These are phyloP conservation scores for Lepilemur ruficaudatus DNA, from an alignment of 2,797 vertebrate species.

Conservation along the genomic window DNA sequence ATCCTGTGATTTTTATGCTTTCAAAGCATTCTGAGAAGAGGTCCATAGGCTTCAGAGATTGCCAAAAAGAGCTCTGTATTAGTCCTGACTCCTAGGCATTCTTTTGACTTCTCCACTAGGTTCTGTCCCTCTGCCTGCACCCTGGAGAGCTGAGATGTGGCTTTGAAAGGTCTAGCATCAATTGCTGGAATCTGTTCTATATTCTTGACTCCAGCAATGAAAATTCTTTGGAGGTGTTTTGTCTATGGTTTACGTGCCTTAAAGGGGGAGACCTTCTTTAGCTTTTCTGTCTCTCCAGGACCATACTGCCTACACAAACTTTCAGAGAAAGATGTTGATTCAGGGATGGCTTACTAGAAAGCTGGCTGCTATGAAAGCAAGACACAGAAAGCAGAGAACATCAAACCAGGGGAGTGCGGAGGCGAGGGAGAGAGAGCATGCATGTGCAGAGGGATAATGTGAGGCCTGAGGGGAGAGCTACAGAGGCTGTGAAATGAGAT, in stretches of 20 bases:
- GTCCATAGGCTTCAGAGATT: not conserved
- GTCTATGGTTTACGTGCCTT: not conserved
- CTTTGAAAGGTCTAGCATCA: not conserved
- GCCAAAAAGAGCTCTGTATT: accelerated
- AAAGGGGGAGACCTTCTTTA: not conserved
- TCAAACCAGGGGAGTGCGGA: not conserved
- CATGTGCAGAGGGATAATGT: not conserved
- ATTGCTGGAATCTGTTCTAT: not conserved
- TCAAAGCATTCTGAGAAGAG: not conserved
- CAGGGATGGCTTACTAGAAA: conserved; percentile 3
- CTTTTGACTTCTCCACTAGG: not conserved
- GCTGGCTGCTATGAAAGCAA: not conserved
- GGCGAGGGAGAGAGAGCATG: not conserved
- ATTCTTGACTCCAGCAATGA: not conserved
- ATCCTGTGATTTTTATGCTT: not conserved
- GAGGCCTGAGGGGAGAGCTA: not conserved
- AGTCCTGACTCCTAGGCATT: not conserved
- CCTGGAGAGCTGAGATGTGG: not conserved
- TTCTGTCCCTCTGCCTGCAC: not conserved
- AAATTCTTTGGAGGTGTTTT: not conserved
- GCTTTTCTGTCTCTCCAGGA: not conserved
- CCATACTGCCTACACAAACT: not conserved
- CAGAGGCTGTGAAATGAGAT: not conserved
- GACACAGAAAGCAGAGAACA: not conserved
- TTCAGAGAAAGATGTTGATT: not conserved